Evolutionary conservation across 30 jellyfish, hydroid and myxozoan genomes (phyloP).

Genomic region (Turritopsis rubra): DNA sequence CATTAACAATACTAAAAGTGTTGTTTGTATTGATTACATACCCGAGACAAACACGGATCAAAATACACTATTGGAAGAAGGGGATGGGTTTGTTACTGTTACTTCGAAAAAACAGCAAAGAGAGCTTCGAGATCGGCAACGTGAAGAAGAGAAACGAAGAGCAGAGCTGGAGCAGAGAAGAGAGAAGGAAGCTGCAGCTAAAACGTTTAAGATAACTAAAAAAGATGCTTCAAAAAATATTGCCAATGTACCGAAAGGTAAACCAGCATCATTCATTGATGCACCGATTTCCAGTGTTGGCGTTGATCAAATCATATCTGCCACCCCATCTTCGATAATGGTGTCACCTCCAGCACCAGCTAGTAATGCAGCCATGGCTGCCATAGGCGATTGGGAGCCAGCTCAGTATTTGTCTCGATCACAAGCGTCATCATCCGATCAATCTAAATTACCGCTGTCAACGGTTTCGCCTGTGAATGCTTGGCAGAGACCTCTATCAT

Average conservation of each 20-base stretch:
- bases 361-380: slow-evolving; percentile 96
- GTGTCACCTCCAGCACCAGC: slow-evolving; percentile 37
- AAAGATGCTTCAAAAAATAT: not conserved
- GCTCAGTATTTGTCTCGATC: slow-evolving; percentile 84
- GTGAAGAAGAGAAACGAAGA: slow-evolving; percentile 65
- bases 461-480: slow-evolving; percentile 59
- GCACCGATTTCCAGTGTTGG: not conserved
- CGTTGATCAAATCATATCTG: not conserved
- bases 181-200: not conserved
- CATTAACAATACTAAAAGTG: slow-evolving; percentile 74
- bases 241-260: not conserved
- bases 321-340: not conserved
- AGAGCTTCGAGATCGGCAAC: slow-evolving; percentile 48
- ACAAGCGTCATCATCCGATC: slow-evolving; percentile 37
- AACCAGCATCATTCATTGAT: not conserved
- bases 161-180: slow-evolving; percentile 42
- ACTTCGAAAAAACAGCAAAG: slow-evolving; percentile 58
- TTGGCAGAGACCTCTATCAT: slow-evolving; percentile 87
- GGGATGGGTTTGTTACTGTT: slow-evolving; percentile 80
- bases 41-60: slow-evolving; percentile 12
- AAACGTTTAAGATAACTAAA: slow-evolving; percentile 13
- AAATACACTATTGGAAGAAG: slow-evolving; percentile 25
- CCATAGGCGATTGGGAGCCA: slow-evolving; percentile 99
- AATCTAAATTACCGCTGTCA: slow-evolving; percentile 36
- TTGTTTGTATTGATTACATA: slow-evolving; percentile 77